These are phyloP conservation scores for Spisula subtruncata DNA, from an alignment of 2,888 invertebrate species.

Conservation along the genomic window DNA sequence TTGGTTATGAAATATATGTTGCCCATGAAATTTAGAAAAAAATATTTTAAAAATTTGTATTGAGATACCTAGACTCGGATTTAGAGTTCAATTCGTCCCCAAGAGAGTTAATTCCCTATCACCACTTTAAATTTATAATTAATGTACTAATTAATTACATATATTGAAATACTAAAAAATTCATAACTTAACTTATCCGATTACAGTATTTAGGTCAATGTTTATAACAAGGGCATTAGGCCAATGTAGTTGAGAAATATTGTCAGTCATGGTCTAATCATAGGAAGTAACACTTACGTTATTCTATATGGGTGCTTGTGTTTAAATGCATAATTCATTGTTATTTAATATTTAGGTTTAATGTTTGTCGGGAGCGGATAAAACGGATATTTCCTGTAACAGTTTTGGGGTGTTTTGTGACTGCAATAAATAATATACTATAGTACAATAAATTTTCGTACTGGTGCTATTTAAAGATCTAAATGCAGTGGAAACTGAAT, in stretches of 20 bases:
- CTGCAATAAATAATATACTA: not conserved
- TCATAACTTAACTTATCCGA: not conserved
- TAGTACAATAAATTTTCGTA: too few species aligned
- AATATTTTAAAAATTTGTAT: too few species aligned
- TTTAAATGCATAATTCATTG: conserved; percentile 60
- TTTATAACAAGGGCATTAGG: conserved; percentile 38
- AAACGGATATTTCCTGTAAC: conserved; percentile 60
- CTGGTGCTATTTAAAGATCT: not conserved
- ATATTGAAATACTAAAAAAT: conserved; percentile 7
- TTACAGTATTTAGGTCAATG: not conserved
- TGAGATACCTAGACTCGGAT: too few species aligned
- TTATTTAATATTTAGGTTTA: conserved; percentile 55
- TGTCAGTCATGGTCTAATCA: conserved; percentile 30
- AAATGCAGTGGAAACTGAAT: too few species aligned
- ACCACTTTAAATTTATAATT: not conserved
- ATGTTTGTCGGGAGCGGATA: conserved; percentile 41
- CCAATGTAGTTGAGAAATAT: conserved; percentile 26
- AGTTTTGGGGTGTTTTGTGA: conserved; percentile 1
- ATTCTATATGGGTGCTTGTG: conserved; percentile 22
- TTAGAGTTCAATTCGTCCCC: not conserved
- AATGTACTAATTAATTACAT: not conserved
- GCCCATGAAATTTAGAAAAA: too few species aligned
- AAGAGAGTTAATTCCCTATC: not conserved
- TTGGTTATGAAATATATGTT: too few species aligned
- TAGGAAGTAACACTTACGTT: conserved; percentile 46